These are phyloP conservation scores for Protosalanx chinensis DNA, from an alignment of 2,797 vertebrate genomes.

Conservation along the genomic window DNA sequence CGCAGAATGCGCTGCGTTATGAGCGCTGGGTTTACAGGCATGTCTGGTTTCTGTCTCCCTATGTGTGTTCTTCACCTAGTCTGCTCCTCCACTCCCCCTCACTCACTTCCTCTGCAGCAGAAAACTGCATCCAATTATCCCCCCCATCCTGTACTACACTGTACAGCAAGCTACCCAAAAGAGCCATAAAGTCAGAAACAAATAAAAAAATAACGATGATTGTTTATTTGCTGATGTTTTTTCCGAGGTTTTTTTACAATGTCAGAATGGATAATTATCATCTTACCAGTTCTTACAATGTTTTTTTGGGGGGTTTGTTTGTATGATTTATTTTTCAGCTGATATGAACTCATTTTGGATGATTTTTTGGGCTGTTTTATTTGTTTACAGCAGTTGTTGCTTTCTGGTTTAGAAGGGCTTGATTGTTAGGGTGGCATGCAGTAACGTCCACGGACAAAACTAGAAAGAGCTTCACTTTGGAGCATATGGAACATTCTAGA, in stretches of 20 bases:
- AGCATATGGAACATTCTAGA: background rate
- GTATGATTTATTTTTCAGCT: too few species aligned
- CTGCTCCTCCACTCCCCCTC: slow-evolving; percentile 6
- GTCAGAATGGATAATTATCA: too few species aligned
- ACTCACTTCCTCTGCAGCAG: slow-evolving; percentile 29
- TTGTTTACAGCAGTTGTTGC: too few species aligned
- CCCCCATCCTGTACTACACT: background rate
- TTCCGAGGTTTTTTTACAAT: background rate
- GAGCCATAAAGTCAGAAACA: background rate
- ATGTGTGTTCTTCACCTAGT: slow-evolving; percentile 22
- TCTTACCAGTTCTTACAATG: too few species aligned
- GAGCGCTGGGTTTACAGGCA: slow-evolving; percentile 48
- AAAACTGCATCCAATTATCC: slow-evolving; percentile 43
- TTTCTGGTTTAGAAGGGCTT: too few species aligned
- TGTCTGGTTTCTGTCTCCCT: slow-evolving; percentile 42
- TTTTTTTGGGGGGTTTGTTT: too few species aligned
- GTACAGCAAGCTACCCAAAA: background rate
- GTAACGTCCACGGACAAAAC: too few species aligned
- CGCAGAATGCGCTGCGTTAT: slow-evolving; percentile 36
- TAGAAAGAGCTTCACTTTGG: too few species aligned
- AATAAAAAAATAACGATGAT: background rate
- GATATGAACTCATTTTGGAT: too few species aligned
- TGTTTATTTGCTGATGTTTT: background rate
- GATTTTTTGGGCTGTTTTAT: too few species aligned
- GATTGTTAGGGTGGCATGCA: too few species aligned